These are phyloP conservation scores for Sparus aurata DNA, from an alignment of 2,797 vertebrate species.

Conservation along the genomic window DNA sequence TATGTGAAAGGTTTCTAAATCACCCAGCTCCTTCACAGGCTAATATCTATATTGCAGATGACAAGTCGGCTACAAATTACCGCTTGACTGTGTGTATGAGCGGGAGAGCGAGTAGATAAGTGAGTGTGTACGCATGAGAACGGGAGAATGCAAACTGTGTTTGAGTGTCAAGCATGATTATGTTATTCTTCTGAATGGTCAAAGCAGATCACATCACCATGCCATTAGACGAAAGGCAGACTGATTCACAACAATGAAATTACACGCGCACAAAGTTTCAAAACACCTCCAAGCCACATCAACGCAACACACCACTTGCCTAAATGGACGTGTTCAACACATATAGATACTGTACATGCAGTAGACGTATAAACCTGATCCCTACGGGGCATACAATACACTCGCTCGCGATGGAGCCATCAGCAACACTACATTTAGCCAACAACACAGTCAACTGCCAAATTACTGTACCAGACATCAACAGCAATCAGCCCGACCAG, in stretches of 20 bases:
- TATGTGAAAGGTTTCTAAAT: conserved; percentile 67
- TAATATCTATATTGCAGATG: conserved; percentile 75
- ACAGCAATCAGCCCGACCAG: conserved; percentile 55
- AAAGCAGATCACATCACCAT: conserved; percentile 84
- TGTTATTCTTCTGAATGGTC: conserved; percentile 74
- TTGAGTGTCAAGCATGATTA: conserved; percentile 77
- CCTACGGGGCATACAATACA: conserved; percentile 34
- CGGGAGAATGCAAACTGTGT: conserved; percentile 53
- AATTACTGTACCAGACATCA: conserved; percentile 60
- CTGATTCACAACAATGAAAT: conserved; percentile 55
- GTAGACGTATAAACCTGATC: conserved; percentile 30
- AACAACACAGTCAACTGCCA: conserved; percentile 49
- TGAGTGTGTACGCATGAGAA: conserved; percentile 46
- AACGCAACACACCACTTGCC: conserved; percentile 21
- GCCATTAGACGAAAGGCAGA: conserved; percentile 64
- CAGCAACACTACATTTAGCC: conserved; percentile 63
- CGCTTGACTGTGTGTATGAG: conserved; percentile 53
- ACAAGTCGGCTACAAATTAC: conserved; percentile 76
- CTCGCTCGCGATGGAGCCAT: conserved; percentile 46
- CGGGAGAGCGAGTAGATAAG: conserved; percentile 26
- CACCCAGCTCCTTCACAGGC: conserved; percentile 66
- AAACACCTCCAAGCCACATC: conserved; percentile 57
- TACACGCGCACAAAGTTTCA: conserved; percentile 31
- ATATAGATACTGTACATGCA: conserved; percentile 27
- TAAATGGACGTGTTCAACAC: conserved; percentile 32